These are phyloP conservation scores for Teleiodes luculella DNA, from an alignment of 2,888 invertebrate species.

Conservation along the genomic window DNA sequence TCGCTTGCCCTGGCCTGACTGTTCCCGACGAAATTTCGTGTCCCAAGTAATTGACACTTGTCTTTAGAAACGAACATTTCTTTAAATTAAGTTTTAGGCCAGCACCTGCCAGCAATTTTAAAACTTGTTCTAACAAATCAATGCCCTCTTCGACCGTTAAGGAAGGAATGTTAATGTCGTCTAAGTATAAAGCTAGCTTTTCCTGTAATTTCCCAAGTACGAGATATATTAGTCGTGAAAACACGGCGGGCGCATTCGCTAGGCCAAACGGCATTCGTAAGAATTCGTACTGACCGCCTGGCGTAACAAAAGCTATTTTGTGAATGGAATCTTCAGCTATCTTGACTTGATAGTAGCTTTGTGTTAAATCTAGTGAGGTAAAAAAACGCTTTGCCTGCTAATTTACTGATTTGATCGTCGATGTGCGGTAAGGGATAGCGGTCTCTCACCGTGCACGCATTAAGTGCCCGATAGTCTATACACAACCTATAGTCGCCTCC, in stretches of 20 bases:
- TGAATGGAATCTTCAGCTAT: constrained; percentile 7
- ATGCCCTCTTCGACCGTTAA: constrained; percentile 17
- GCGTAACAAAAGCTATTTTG: constrained; percentile 20
- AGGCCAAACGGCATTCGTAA: constrained; percentile 26
- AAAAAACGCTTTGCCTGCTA: constrained; percentile 15
- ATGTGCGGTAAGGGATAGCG: constrained; percentile 19
- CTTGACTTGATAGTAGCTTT: constrained; percentile 15
- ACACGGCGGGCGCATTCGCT: constrained; percentile 22
- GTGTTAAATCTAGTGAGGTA: constrained; percentile 16
- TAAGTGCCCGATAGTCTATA: neutral
- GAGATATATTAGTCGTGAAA: constrained; percentile 17
- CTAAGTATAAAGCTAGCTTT: constrained; percentile 18
- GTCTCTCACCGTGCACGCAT: constrained; percentile 15
- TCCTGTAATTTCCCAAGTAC: neutral
- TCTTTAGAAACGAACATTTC: constrained; percentile 19
- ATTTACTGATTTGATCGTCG: constrained; percentile 13
- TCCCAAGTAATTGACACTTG: constrained; percentile 15
- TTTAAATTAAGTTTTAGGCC: constrained; percentile 15
- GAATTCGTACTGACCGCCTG: constrained; percentile 21
- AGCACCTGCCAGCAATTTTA: constrained; percentile 12
- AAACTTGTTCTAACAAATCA: constrained; percentile 7
- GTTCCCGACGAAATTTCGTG: constrained; percentile 14
- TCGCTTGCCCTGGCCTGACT: constrained; percentile 16
- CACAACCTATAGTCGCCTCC: neutral
- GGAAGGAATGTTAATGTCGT: constrained; percentile 18